A percentile compares a stretch with the other conserved stretches of the same genome.
Conservation (phyloP, 2,113 vertebrate genomes). For the Lutjanus erythropterus region DNA sequence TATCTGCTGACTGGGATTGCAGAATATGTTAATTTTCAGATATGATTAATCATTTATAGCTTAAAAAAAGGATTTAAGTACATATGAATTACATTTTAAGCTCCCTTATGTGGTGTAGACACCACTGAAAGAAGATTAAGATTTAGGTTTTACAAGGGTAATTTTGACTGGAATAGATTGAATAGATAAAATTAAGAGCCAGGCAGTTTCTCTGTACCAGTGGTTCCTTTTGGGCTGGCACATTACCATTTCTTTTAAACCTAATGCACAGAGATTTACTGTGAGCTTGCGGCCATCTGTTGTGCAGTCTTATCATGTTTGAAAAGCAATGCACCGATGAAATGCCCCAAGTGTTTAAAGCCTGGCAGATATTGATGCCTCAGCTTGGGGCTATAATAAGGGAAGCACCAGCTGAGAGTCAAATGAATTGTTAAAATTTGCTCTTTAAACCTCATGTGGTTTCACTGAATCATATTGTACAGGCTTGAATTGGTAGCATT, state of each 20-base stretch:
- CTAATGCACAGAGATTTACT: slow-evolving; percentile 54
- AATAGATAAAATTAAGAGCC: slow-evolving; percentile 32
- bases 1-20: slow-evolving; percentile 12
- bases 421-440: slow-evolving; percentile 36
- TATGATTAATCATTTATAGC: slow-evolving; percentile 16
- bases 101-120: slow-evolving; percentile 12
- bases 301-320: slow-evolving; percentile 37
- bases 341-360: slow-evolving; percentile 44
- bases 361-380: slow-evolving; percentile 50
- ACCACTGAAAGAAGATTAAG: slow-evolving; percentile 26
- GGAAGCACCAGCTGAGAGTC: slow-evolving; percentile 32
- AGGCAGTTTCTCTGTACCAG: slow-evolving; percentile 18
- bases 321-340: slow-evolving; percentile 50
- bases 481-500: neutral
- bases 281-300: slow-evolving; percentile 50
- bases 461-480: slow-evolving; percentile 8
- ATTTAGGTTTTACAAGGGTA: slow-evolving; percentile 37
- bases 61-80: slow-evolving; percentile 14
- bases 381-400: slow-evolving; percentile 46
- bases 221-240: slow-evolving; percentile 30
- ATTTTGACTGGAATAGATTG: slow-evolving; percentile 28
- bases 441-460: slow-evolving; percentile 26
- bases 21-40: slow-evolving; percentile 30
- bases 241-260: slow-evolving; percentile 54
- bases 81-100: slow-evolving; percentile 11